Evolutionary conservation across 2,797 vertebrate genomes (phyloP), one percentile per base, ranked within the genome.

Genomic region (Acanthopagrus latus): DNA sequence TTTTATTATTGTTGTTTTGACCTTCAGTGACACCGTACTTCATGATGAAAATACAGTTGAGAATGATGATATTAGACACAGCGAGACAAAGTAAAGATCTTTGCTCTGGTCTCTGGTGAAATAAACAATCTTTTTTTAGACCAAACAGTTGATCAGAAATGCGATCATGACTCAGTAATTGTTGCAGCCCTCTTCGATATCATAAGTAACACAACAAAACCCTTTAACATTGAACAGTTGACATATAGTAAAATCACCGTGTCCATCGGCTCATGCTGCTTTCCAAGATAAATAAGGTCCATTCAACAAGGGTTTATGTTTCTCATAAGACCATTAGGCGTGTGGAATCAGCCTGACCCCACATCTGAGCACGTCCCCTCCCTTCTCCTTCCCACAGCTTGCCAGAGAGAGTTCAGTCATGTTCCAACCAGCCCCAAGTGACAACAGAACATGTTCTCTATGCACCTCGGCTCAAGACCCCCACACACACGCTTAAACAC

Each of bases 361-460:
- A 29, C 75, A 82, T 86, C 79, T 72, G 58, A 89, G 74, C 72
- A 47, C 1, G 0, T 58, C 25, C 74, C 81, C 70, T 80, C 73
- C 78, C 74, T 50, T 44, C 76, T 70, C 38, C 60, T 62, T 43
- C 12, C 2, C 64, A 9, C 60, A 69, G 69, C 71, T 67, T 86
- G 86, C 88, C 91, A 89, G 81, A 78, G 70, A 86, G 79, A 73
- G 56, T 86, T 83, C 81, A 82, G 74, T 75, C 84, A 74, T 92
- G 92, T 91, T 82, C 78, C 73, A 87, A 92, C 86, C 86, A 89
- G 88, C 74, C 88, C 90, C 88, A 75, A 84, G 90, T 91, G 91
- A 91, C 87, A 82, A 56, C 55, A 48, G 71, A 89, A 84, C 92
- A 93, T 93, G 89, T 85, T 91, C 86, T 80, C 78, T 16, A 33